Base-by-base conservation (phyloP, 2,888 invertebrate genomes). In the Parthenolecanium corni region DNA sequence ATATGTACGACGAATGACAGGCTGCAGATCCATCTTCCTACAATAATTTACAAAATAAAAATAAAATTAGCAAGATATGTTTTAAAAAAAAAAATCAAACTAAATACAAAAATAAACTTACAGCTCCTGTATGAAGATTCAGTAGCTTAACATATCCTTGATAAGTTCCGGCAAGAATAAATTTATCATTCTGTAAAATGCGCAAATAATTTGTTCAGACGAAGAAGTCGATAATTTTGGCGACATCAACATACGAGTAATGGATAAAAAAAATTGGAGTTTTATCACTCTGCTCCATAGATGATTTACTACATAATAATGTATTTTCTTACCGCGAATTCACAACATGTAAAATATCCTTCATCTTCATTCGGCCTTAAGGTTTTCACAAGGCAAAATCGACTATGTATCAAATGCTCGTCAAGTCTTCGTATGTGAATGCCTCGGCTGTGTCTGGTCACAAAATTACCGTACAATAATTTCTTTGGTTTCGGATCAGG, bases 141-240 rank as follows among this genome's bases (percentile, higher is more conserved):
- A 86, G 91, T 68, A 91, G 79, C 71, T 91, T 85, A 16, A 96
- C 82, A 72, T 95, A 93, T 14, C 97, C 97, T 40, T 84, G 80
- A 67, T 89, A 89, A 2, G 93, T 92, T 52, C 96, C 96, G 58
- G 92, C 83, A 67, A 93, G 78, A n/a, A 91, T 73, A 69, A 78
- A 78, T 67, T 81, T 79, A 69, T 81, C 80, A 71, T 38, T 52
- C 66, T 66, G 49, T 25, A 52, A 65, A 16, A 62, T 4, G 52
- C 47, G 6, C 9, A 24, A 23, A 70, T n/a, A 72, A 49, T 49
- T 11, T 14, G 23, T 49, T 12, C 49, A 49, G 49, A 49, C 9
- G 31, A 9, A 31, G 31, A 44, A 16, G n/a, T 44, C n/a, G 20
- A 16, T 44, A 44, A 44, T 38, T 38, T 9, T 12, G 12, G 12